Evolutionary conservation across 2,797 vertebrate species (phyloP).

Genomic region (Pelochelys cantorii): DNA sequence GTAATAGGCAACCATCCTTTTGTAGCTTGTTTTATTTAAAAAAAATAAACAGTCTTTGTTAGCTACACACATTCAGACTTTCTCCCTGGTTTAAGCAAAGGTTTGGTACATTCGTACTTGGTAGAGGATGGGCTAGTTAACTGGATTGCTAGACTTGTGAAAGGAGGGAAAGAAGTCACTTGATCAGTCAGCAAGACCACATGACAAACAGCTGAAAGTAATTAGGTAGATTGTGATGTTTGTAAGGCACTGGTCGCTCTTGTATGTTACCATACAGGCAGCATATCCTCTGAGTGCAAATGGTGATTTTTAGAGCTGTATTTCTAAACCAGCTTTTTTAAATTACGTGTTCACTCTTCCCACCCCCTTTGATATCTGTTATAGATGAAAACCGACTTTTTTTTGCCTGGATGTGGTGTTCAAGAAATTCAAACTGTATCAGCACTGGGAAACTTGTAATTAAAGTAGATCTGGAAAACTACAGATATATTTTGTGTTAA

Average conservation of each 20-base stretch:
- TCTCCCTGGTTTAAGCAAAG: background rate
- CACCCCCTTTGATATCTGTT: background rate
- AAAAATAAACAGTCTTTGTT: background rate
- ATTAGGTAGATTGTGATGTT: conserved; percentile 77
- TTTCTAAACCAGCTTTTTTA: background rate
- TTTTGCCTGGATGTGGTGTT: conserved; percentile 53
- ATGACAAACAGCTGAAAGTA: conserved; percentile 90
- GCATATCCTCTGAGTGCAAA: accelerated
- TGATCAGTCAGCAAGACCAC: conserved; percentile 80
- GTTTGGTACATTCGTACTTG: background rate
- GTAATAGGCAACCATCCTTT: background rate
- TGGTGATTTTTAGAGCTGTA: background rate
- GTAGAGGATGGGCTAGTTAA: conserved; percentile 13
- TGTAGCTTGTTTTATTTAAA: background rate
- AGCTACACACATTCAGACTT: background rate
- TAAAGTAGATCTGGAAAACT: conserved; percentile 30
- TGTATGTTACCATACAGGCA: background rate
- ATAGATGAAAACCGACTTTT: conserved; percentile 21
- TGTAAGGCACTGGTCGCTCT: conserved; percentile 10
- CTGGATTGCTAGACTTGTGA: conserved; percentile 31
- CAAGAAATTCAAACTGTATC: conserved; percentile 18
- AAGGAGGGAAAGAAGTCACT: conserved; percentile 73
- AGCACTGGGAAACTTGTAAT: background rate
- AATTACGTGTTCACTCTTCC: conserved; percentile 23
- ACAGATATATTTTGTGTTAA: background rate